Conservation (phyloP, 2,888 invertebrate genomes). For the Macrophya alboannulata region DNA sequence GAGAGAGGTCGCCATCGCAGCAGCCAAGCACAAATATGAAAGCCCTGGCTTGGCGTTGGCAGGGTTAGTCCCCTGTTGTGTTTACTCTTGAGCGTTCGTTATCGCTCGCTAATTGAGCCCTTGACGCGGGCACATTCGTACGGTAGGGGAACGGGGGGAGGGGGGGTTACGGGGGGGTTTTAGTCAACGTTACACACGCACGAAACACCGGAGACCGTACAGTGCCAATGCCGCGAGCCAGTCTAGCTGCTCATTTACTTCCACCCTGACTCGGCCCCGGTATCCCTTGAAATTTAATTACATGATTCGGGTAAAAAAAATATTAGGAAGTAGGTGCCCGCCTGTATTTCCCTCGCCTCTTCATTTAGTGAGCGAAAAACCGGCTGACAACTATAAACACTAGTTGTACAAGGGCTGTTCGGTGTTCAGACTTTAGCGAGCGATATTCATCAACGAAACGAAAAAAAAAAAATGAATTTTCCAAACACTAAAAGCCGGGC, state of each 20-base stretch:
- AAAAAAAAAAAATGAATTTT: neutral
- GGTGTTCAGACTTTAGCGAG: neutral
- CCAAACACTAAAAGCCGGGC: neutral
- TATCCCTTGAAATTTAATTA: constrained; percentile 69
- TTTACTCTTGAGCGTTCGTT: constrained; percentile 71
- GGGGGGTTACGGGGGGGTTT: constrained; percentile 14
- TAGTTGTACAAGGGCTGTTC: neutral
- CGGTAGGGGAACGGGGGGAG: constrained; percentile 7
- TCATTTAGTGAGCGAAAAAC: constrained; percentile 3
- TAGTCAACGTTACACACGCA: constrained; percentile 51
- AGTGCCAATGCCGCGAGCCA: constrained; percentile 37
- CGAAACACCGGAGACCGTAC: constrained; percentile 38
- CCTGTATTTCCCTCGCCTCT: neutral
- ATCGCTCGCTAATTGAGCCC: constrained; percentile 74
- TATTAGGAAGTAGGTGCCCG: constrained; percentile 8
- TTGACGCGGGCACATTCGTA: constrained; percentile 61
- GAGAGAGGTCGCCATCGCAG: constrained; percentile 46
- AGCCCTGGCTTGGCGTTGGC: constrained; percentile 55
- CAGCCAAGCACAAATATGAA: constrained; percentile 59
- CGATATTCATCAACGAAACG: neutral
- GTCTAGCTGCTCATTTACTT: constrained; percentile 67
- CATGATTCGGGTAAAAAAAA: constrained; percentile 47
- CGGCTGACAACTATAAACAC: constrained; percentile 3
- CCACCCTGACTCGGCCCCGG: constrained; percentile 60
- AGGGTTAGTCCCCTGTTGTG: constrained; percentile 61